Percentiles rank a stretch among this genome's conserved stretches.
phyloP scores from a whole-genome alignment of 2,797 vertebrate genomes.

The Tangara arthus region DNA sequence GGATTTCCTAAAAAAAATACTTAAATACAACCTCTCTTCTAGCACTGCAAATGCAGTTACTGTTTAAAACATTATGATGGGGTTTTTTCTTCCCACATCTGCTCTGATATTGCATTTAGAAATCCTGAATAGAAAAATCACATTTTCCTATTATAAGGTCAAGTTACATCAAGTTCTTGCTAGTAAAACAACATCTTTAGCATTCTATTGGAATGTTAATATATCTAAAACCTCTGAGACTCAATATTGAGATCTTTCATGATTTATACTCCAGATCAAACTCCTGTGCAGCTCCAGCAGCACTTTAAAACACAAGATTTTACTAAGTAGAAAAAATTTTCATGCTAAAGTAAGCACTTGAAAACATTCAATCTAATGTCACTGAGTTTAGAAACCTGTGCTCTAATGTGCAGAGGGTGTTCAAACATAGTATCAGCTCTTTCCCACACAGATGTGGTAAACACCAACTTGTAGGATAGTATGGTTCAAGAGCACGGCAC shows the following conservation, averaged over 20 bases:
- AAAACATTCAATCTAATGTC: constrained; percentile 37
- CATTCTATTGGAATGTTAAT: constrained; percentile 64
- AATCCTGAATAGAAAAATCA: constrained; percentile 53
- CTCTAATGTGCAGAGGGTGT: neutral
- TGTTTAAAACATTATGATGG: neutral
- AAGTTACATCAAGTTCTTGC: constrained; percentile 65
- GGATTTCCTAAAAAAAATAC: constrained; percentile 39
- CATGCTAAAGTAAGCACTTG: constrained; percentile 22
- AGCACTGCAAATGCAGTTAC: constrained; percentile 19
- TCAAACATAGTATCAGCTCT: neutral
- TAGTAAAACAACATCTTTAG: constrained; percentile 42
- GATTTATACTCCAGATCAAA: constrained; percentile 49
- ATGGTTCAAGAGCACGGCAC: neutral
- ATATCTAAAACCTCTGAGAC: constrained; percentile 58
- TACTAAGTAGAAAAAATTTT: constrained; percentile 45
- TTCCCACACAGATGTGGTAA: neutral
- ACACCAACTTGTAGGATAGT: neutral
- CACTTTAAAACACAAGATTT: constrained; percentile 44
- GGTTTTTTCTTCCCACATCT: neutral
- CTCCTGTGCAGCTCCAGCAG: neutral
- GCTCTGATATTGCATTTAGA: neutral
- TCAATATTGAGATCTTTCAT: constrained; percentile 51
- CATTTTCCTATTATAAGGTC: constrained; percentile 70
- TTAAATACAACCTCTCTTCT: constrained; percentile 22
- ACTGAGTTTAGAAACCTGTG: constrained; percentile 5